These are phyloP conservation scores for Dreissena polymorpha DNA, from an alignment of 1,140 invertebrate genomes.

Conservation along the genomic window DNA sequence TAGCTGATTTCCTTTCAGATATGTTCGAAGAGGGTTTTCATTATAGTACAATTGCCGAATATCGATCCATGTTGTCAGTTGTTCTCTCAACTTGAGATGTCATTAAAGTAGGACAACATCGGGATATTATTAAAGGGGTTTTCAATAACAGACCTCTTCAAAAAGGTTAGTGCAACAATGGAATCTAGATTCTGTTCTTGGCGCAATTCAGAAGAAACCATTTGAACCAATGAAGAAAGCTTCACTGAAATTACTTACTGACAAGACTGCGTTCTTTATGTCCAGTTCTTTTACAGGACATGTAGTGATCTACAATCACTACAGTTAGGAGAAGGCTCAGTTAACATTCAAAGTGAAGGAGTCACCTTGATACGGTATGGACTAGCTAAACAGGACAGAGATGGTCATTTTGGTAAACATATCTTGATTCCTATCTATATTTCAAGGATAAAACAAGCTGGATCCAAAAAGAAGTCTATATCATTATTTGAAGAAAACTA, in stretches of 20 bases:
- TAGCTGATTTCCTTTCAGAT: no score
- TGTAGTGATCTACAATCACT: slow-evolving; percentile 29
- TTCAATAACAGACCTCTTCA: not conserved
- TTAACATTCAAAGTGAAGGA: slow-evolving; percentile 14
- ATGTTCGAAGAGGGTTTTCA: no score
- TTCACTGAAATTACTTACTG: not conserved
- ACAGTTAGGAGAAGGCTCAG: slow-evolving; percentile 1
- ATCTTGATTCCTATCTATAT: not conserved
- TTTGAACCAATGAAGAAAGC: slow-evolving; percentile 27
- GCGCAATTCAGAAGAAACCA: not conserved
- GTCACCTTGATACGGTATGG: not conserved
- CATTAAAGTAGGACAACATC: no score
- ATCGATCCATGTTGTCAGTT: no score
- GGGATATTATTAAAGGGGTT: no score
- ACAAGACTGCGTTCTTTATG: slow-evolving; percentile 23
- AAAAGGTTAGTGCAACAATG: slow-evolving; percentile 10
- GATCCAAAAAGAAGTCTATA: slow-evolving; percentile 3
- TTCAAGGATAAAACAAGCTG: slow-evolving; percentile 12
- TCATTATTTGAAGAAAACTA: not conserved
- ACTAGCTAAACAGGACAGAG: slow-evolving; percentile 15
- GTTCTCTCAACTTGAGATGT: no score
- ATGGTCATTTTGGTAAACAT: not conserved
- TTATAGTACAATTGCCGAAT: no score
- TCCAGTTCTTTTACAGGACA: slow-evolving; percentile 28
- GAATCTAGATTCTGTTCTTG: slow-evolving; percentile 5